Conservation (phyloP, 2,113 vertebrate species). For the Parus major region DNA sequence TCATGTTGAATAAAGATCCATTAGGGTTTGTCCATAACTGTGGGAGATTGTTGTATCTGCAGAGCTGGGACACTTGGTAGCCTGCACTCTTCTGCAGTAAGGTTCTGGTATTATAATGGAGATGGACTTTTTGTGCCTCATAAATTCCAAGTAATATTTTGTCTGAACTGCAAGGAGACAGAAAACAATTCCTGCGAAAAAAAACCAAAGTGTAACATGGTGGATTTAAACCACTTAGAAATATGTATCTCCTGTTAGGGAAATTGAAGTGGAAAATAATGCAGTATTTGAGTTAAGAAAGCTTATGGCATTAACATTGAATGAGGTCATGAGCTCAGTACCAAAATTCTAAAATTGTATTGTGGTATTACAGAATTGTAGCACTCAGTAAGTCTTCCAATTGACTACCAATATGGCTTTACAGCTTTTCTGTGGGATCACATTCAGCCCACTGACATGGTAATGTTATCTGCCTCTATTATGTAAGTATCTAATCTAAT, state of each 20-base stretch:
- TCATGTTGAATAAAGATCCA: neutral
- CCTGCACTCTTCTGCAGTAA: neutral
- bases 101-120: neutral
- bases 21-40: neutral
- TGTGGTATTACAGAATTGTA: neutral
- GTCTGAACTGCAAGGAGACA: neutral
- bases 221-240: slow-evolving; percentile 19
- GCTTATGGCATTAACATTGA: slow-evolving; percentile 21
- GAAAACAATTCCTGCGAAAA: neutral
- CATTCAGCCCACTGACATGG: neutral
- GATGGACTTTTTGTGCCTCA: neutral
- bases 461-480: neutral
- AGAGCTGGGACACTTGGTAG: neutral
- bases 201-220: neutral
- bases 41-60: neutral
- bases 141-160: neutral
- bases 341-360: neutral
- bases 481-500: neutral
- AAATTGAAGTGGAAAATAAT: neutral
- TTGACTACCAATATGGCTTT: neutral
- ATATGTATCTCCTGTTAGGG: neutral
- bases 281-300: slow-evolving; percentile 9
- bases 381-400: neutral
- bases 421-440: slow-evolving; percentile 39
- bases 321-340: neutral